Percentiles rank a stretch among this genome's conserved stretches.
These are phyloP conservation scores for Aptenodytes forsteri DNA, from an alignment of 2,113 vertebrate genomes.

Conservation along the genomic window DNA sequence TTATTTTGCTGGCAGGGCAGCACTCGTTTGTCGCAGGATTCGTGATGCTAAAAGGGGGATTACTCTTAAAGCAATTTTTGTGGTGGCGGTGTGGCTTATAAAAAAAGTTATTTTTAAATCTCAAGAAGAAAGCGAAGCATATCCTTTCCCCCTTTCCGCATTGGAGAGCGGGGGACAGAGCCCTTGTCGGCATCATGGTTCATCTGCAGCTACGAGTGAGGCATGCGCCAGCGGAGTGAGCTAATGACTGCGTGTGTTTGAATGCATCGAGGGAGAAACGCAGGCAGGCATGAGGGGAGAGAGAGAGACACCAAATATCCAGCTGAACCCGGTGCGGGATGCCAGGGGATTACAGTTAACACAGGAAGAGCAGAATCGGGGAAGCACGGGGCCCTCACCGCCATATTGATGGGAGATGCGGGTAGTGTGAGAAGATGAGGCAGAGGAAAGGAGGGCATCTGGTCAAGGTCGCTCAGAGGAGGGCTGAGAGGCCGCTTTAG, in stretches of 20 bases:
- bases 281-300: not conserved
- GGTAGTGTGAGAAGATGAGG: not conserved
- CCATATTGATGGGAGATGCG: not conserved
- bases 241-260: not conserved
- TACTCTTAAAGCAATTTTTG: fast-evolving
- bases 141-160: fast-evolving
- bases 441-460: not conserved
- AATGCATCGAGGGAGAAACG: fast-evolving
- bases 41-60: not conserved
- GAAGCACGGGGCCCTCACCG: too few species aligned
- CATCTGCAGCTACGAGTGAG: not conserved
- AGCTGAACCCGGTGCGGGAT: not conserved
- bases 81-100: fast-evolving
- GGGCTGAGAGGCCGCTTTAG: not conserved
- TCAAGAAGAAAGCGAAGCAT: too few species aligned
- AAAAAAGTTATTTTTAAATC: not conserved
- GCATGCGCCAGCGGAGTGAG: not conserved
- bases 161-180: not conserved
- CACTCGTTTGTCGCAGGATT: not conserved
- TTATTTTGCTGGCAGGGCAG: not conserved
- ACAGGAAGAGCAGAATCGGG: fast-evolving
- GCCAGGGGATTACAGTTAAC: fast-evolving
- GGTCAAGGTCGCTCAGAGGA: not conserved
- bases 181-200: not conserved
- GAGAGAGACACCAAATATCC: too few species aligned